These are phyloP conservation scores for Pseudochaenichthys georgianus DNA, from an alignment of 2,797 vertebrate species.

Conservation along the genomic window DNA sequence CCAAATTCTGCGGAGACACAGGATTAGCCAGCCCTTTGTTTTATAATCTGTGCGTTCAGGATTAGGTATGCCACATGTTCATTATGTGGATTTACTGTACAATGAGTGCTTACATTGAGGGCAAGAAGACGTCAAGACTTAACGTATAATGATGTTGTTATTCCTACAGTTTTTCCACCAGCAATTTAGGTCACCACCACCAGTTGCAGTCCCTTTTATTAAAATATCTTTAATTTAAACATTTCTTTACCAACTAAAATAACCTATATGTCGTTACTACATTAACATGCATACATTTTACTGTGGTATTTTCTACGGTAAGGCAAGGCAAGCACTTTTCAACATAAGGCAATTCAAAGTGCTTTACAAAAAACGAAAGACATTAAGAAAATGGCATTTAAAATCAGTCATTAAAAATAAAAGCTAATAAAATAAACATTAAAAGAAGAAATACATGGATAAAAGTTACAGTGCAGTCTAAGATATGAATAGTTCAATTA, in stretches of 20 bases:
- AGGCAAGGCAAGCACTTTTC: too few species aligned
- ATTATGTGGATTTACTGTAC: conserved; percentile 41
- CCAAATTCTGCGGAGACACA: conserved; percentile 36
- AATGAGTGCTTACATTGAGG: conserved; percentile 22
- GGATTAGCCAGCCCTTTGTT: conserved; percentile 61
- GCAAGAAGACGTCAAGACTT: conserved; percentile 29
- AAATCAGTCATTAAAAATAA: too few species aligned
- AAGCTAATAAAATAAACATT: too few species aligned
- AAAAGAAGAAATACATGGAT: too few species aligned
- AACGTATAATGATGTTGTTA: conserved; percentile 13
- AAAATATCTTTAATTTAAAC: neutral
- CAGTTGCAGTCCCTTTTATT: neutral
- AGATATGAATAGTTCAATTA: too few species aligned
- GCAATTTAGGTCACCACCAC: neutral
- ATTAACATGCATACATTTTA: neutral
- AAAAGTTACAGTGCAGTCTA: too few species aligned
- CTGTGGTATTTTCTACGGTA: neutral
- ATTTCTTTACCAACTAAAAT: neutral
- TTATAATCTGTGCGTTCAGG: conserved; percentile 45
- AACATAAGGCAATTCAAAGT: too few species aligned
- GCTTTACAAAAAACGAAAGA: too few species aligned
- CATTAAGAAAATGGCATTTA: too few species aligned
- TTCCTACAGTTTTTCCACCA: conserved; percentile 11
- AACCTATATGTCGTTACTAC: neutral
- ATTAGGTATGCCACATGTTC: conserved; percentile 37